Conservation (phyloP, 1,140 invertebrate species). For the Melanaphis sacchari region DNA sequence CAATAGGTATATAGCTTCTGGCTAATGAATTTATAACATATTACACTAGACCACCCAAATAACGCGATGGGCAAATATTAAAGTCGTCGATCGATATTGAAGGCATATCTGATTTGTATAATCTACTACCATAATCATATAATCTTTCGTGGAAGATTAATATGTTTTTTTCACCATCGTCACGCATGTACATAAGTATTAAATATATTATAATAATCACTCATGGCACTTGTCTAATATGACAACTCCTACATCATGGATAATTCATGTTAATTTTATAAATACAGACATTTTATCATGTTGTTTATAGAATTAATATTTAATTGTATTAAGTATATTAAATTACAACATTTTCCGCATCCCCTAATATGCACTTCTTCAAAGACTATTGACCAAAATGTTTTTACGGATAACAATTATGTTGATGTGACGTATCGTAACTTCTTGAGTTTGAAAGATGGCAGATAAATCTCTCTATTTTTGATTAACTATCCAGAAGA, state of each 20-base stretch:
- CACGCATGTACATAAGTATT: neutral
- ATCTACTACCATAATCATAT: neutral
- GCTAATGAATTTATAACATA: neutral
- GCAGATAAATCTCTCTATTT: neutral
- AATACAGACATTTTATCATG: neutral
- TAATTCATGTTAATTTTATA: neutral
- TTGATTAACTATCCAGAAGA: neutral
- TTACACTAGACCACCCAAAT: slow-evolving; percentile 30
- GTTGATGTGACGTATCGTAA: no score
- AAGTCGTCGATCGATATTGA: neutral
- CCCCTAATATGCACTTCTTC: no score
- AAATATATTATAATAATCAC: neutral
- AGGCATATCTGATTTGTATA: neutral
- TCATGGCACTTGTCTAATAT: neutral
- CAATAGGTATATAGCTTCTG: neutral
- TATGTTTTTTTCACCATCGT: neutral
- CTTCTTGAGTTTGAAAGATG: neutral
- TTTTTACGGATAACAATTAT: no score
- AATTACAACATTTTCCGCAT: neutral
- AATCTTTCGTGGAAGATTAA: neutral
- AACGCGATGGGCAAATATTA: neutral
- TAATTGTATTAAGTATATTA: neutral
- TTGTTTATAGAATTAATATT: slow-evolving; percentile 5
- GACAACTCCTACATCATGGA: neutral
- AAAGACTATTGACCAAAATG: no score